These are phyloP conservation scores for Diuraphis noxia DNA, from an alignment of 1,140 invertebrate species.

Conservation along the genomic window DNA sequence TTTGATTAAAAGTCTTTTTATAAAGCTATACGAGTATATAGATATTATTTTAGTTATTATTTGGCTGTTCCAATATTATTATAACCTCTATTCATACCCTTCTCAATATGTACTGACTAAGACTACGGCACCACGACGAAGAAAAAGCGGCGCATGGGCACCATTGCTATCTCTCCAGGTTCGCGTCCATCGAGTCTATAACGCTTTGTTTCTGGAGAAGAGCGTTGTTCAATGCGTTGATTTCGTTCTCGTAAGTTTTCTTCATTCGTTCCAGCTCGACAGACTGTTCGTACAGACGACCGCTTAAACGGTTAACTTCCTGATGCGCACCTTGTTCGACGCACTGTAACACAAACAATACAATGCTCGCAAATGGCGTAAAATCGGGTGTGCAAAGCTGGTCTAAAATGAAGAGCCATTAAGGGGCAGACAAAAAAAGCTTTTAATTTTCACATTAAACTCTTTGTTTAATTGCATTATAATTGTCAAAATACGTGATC, in stretches of 20 bases:
- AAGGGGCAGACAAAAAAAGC: neutral
- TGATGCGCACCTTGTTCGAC: slow-evolving; percentile 41
- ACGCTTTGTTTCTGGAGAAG: slow-evolving; percentile 37
- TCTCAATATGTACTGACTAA: slow-evolving; percentile 49
- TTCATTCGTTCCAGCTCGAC: slow-evolving; percentile 35
- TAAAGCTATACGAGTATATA: slow-evolving; percentile 26
- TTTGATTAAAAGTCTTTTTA: slow-evolving; percentile 49
- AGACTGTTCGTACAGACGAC: slow-evolving; percentile 29
- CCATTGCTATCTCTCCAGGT: slow-evolving; percentile 47
- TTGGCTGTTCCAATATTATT: slow-evolving; percentile 3
- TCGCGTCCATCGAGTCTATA: slow-evolving; percentile 30
- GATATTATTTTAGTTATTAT: slow-evolving; percentile 17
- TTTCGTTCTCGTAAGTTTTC: slow-evolving; percentile 37
- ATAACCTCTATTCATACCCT: slow-evolving; percentile 42
- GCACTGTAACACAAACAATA: neutral
- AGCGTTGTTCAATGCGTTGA: slow-evolving; percentile 34
- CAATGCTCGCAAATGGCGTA: neutral
- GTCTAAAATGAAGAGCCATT: neutral
- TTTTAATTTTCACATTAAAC: no score
- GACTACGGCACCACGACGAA: slow-evolving; percentile 48
- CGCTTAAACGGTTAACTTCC: slow-evolving; percentile 44
- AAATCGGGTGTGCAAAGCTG: neutral
- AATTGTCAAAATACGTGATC: no score
- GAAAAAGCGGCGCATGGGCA: slow-evolving; percentile 39
- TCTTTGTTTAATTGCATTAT: no score